phyloP scores from a whole-genome alignment of 1,140 invertebrate species.

The Camponotus vicinus region DNA sequence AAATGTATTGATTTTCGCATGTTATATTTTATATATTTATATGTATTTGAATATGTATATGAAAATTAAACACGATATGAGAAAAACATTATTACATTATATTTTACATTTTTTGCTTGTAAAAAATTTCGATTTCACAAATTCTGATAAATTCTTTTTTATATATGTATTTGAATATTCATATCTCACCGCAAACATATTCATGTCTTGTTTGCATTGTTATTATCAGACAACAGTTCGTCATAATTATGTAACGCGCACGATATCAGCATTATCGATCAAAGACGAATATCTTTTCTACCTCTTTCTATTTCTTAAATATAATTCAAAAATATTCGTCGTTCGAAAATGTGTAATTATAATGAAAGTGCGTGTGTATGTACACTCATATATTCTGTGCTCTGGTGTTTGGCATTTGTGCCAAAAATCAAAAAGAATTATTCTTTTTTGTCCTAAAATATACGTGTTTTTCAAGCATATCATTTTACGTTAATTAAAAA shows the following conservation, averaged over 20 bases:
- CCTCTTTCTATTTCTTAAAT: not conserved
- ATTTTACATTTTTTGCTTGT: not conserved
- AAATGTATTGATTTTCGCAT: not conserved
- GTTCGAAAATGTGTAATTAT: conserved; percentile 1
- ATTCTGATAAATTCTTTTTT: not conserved
- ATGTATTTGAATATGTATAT: not conserved
- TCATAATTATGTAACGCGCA: conserved; percentile 29
- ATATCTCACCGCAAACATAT: not conserved
- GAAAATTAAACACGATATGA: too few species aligned
- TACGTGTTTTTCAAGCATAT: not conserved
- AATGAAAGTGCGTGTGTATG: not conserved
- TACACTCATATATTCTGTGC: not conserved
- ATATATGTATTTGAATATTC: not conserved
- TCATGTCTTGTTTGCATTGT: not conserved
- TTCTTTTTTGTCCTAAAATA: not conserved
- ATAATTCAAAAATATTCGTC: not conserved
- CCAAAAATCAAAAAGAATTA: not conserved
- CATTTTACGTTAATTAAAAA: not conserved
- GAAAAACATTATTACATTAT: too few species aligned
- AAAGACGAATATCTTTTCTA: not conserved
- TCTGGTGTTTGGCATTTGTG: not conserved
- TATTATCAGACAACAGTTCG: conserved; percentile 12
- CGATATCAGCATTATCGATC: conserved; percentile 26
- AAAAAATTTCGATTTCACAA: not conserved
- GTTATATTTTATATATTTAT: conserved; percentile 27